Base-by-base conservation (phyloP, 2,797 vertebrate genomes). In the Antrozous pallidus region DNA sequence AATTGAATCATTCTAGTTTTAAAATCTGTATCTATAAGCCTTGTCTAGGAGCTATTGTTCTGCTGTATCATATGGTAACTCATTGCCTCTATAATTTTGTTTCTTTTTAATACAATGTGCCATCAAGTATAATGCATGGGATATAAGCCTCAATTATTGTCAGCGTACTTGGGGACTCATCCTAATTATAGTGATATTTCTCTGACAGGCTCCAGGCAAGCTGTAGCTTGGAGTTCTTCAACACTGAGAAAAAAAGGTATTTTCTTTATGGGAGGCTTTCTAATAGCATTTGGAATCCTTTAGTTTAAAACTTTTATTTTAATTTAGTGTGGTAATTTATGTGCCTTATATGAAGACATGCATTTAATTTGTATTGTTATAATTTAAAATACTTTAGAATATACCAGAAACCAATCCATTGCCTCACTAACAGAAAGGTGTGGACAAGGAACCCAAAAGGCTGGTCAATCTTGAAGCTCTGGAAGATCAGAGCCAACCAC, bases 81-180 rank as follows among this genome's bases (percentile, higher is more conserved):
- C 65, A 67, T 88, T 0, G 24, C 93, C 96, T 97, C 95, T 97
- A 40, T 97, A 97, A 97, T 97, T 97, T 97, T 94, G 95, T 97
- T 97, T 93, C 96, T 93, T 96, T 97, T 97, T 97, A 97, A 96
- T 92, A 89, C 61, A 0, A 92, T 92, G 93, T 95, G 92, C 82
- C 79, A 92, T 96, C 90, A 91, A 96, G 90, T 93, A 85, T 91
- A 96, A 96, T 96, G 93, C 95, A 95, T 74, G 85, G 96, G 94
- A 95, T 87, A 96, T 93, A 97, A 97, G 95, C 96, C 96, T 96
- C 97, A 97, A 96, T 97, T 97, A 97, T 96, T 93, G 95, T 96
- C 96, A 97, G 91, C n/a, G 45, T 94, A 93, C 94, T 96, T 92
- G 88, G 71, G 91, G 90, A 90, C 91, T 97, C 95, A 94, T 96